Conservation (phyloP, 2,888 invertebrate species). For the Geotrupes spiniger region DNA sequence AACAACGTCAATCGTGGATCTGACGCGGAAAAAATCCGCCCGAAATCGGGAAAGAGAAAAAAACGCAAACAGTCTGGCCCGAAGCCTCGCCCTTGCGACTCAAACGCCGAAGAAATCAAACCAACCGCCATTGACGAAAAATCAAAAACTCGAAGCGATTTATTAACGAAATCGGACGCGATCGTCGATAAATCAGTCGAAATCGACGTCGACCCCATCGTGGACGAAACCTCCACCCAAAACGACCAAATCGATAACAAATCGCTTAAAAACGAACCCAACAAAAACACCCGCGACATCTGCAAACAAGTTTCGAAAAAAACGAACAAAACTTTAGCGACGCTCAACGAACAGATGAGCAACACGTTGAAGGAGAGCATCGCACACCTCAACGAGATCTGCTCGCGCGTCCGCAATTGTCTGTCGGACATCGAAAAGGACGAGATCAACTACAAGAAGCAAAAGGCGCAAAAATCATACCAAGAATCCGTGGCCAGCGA, state of each 20-base stretch:
- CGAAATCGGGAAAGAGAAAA: slow-evolving; percentile 1
- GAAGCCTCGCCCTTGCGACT: no score
- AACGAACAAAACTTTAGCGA: slow-evolving; percentile 25
- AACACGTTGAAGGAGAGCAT: slow-evolving; percentile 30
- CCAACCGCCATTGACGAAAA: no score
- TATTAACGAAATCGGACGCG: no score
- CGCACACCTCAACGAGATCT: slow-evolving; percentile 30
- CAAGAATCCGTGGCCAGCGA: background rate
- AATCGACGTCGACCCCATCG: no score
- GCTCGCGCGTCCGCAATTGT: slow-evolving; percentile 28
- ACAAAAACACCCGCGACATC: slow-evolving; percentile 10
- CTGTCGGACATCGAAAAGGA: slow-evolving; percentile 30
- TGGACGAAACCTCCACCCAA: no score
- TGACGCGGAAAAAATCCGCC: background rate
- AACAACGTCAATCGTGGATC: no score
- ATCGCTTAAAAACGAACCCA: background rate
- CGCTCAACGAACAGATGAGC: slow-evolving; percentile 32
- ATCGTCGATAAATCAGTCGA: no score
- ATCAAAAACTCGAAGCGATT: no score
- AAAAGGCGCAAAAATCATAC: slow-evolving; percentile 4
- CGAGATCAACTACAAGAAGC: slow-evolving; percentile 14
- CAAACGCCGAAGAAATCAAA: no score
- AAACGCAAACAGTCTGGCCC: background rate
- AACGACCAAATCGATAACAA: no score
- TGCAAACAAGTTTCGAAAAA: slow-evolving; percentile 20